These are phyloP conservation scores for Philereme transversata DNA, from an alignment of 2,888 invertebrate genomes.

Conservation along the genomic window DNA sequence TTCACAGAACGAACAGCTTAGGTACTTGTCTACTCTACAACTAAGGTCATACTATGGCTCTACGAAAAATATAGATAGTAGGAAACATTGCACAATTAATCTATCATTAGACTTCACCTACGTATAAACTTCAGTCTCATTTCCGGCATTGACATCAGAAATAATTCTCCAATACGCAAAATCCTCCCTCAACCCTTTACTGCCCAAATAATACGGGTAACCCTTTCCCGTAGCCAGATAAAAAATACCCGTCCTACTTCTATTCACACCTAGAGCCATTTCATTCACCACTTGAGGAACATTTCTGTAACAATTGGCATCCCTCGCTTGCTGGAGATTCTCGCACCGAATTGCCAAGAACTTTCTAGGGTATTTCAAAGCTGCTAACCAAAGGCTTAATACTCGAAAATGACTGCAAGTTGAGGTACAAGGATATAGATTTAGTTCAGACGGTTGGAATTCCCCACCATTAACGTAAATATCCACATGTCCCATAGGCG, in stretches of 20 bases:
- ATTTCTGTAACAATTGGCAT: slow-evolving; percentile 60
- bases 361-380: slow-evolving; percentile 62
- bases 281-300: slow-evolving; percentile 57
- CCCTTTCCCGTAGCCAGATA: slow-evolving; percentile 64
- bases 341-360: slow-evolving; percentile 68
- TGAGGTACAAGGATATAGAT: slow-evolving; percentile 62
- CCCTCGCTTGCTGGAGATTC: slow-evolving; percentile 68
- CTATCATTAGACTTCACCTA: slow-evolving; percentile 28
- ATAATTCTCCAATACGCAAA: slow-evolving; percentile 64
- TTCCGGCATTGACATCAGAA: slow-evolving; percentile 62
- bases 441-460: slow-evolving; percentile 70
- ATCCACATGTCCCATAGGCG: slow-evolving; percentile 73
- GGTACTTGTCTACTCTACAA: no score
- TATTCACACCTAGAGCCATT: slow-evolving; percentile 61
- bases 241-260: slow-evolving; percentile 61
- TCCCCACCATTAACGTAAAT: slow-evolving; percentile 76
- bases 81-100: no score
- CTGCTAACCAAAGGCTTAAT: slow-evolving; percentile 62
- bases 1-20: background rate
- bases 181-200: slow-evolving; percentile 62
- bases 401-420: slow-evolving; percentile 76
- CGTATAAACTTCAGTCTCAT: slow-evolving; percentile 65
- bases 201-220: slow-evolving; percentile 69
- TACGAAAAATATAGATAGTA: no score
- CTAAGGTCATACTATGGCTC: no score